Evolutionary conservation across 2,797 vertebrate species (phyloP).

Genomic region (Crypturellus tataupa): DNA sequence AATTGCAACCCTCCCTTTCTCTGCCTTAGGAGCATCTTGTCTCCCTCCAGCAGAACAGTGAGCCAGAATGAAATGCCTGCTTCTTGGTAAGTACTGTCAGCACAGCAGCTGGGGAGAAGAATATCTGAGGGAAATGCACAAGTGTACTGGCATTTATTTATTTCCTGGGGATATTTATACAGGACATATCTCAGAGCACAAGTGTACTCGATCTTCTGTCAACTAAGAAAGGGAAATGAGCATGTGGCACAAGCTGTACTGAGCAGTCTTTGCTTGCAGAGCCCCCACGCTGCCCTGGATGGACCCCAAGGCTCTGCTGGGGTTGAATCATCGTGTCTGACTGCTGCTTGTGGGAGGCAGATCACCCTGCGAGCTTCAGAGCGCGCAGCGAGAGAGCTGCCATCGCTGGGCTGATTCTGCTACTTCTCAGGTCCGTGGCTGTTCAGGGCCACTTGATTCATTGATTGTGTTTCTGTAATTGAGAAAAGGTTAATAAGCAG

Average conservation of each 20-base stretch:
- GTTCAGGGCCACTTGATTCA: background rate
- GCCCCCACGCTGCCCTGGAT: background rate
- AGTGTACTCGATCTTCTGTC: slow-evolving; percentile 69
- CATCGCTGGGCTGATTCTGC: background rate
- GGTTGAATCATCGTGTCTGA: background rate
- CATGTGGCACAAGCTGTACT: slow-evolving; percentile 25
- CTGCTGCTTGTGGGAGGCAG: background rate
- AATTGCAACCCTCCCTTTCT: slow-evolving; percentile 37
- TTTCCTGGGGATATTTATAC: slow-evolving; percentile 79
- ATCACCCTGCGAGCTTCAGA: background rate
- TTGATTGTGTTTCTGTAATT: background rate
- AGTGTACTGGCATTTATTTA: slow-evolving; percentile 77
- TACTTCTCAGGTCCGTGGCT: background rate
- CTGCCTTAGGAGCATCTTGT: slow-evolving; percentile 71
- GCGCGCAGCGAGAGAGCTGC: background rate
- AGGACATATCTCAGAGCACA: slow-evolving; percentile 75
- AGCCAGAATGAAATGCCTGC: slow-evolving; percentile 70
- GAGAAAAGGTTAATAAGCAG: background rate
- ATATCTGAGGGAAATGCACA: slow-evolving; percentile 72
- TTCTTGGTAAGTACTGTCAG: slow-evolving; percentile 73
- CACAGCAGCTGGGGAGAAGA: slow-evolving; percentile 75
- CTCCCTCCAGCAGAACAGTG: slow-evolving; percentile 61
- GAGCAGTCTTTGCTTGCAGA: background rate
- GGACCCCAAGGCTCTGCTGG: slow-evolving; percentile 1
- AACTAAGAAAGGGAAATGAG: slow-evolving; percentile 61